Base-by-base conservation (phyloP, 2,888 invertebrate species). In the Anthrax anthrax region DNA sequence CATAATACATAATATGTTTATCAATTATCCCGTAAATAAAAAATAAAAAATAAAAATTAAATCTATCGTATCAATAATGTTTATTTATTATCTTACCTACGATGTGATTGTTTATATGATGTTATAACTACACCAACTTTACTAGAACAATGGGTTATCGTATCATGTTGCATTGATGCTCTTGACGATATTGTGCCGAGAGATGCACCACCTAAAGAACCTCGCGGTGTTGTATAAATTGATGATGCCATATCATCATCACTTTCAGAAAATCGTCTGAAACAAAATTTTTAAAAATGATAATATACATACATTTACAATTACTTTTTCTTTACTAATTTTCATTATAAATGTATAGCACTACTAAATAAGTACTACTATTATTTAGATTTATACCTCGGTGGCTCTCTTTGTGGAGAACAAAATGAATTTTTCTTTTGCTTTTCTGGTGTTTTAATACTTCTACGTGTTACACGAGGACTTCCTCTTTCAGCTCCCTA, bases 91-190 rank as follows among this genome's bases (percentile, higher is more conserved):
- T 19, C 43, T 39, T 43, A 89, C 86, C 91, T 83, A 64, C 92
- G 70, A 59, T 89, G 86, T 14, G 90, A 88, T 61, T 88, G 84
- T 43, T 90, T 72, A 58, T 85, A 89, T 3, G 90, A 90, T 2
- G 91, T 91, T 47, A 92, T 88, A 44, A 91, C 90, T 9, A 90
- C 89, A 1, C 91, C 91, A 2, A 86, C 88, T 65, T 85, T 85
- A 53, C 76, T 74, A n/a, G 73, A 71, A 57, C 74, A 72, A 46
- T 54, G 54, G 32, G 51, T 50, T 41, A 54, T 50, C 32, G 55
- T 51, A 55, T 77, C 77, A 47, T 73, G 73, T 57, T 76, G 76
- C 58, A 80, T 76, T 55, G 77, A 77, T 41, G 78, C 72, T 39
- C 80, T 62, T 2, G 76, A 72, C 9, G 77, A 74, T 43, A 67